Evolutionary conservation across 2,888 invertebrate species (phyloP).

Genomic region (Keiferia lycopersicella): DNA sequence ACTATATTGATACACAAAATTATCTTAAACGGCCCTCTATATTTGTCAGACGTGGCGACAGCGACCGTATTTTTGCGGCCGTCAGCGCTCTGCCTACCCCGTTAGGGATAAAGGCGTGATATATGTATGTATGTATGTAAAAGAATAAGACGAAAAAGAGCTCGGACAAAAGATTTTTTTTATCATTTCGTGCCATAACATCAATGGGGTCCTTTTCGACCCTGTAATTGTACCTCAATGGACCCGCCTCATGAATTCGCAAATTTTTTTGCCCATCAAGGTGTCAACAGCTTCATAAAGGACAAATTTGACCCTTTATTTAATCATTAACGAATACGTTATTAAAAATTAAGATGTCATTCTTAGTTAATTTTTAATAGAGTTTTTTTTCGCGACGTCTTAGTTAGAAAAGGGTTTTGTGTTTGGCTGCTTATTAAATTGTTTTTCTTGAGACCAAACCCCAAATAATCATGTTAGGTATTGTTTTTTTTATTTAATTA

Average conservation of each 20-base stretch:
- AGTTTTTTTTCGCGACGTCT: conserved; percentile 36
- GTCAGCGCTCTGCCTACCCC: too few species aligned
- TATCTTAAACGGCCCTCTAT: too few species aligned
- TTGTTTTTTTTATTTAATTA: background rate
- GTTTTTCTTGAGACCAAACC: conserved; percentile 40
- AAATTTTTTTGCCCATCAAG: conserved; percentile 62
- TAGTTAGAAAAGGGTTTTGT: conserved; percentile 37
- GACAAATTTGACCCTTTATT: conserved; percentile 42
- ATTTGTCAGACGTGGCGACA: too few species aligned
- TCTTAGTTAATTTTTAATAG: conserved; percentile 57
- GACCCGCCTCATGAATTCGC: conserved; percentile 40
- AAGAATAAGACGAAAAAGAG: background rate
- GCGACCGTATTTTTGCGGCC: too few species aligned
- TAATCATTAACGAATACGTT: conserved; percentile 54
- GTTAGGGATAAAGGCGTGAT: too few species aligned
- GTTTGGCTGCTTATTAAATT: conserved; percentile 65
- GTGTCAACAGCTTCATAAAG: conserved; percentile 66
- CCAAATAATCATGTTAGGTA: background rate
- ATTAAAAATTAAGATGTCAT: conserved; percentile 71
- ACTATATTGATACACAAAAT: too few species aligned
- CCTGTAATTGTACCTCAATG: conserved; percentile 43
- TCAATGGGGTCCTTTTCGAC: conserved; percentile 28
- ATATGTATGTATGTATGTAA: too few species aligned
- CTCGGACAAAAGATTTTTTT: conserved; percentile 14
- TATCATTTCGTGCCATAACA: conserved; percentile 6